These are phyloP conservation scores for Tetraneura akinire DNA, from an alignment of 1,140 invertebrate species.

Conservation along the genomic window DNA sequence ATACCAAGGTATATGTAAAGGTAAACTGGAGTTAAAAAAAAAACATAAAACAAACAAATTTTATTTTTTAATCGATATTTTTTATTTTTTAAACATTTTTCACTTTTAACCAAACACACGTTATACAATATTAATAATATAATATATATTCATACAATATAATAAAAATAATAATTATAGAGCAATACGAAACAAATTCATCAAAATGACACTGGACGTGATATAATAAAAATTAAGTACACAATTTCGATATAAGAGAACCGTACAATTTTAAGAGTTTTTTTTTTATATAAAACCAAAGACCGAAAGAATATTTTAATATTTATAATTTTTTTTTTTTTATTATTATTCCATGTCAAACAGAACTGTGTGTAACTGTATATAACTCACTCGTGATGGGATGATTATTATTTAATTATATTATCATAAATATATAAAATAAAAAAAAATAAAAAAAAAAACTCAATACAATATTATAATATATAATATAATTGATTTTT, in stretches of 20 bases:
- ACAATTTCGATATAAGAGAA: constrained; percentile 1
- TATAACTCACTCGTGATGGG: not conserved
- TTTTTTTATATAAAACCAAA: not conserved
- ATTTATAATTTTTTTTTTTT: too few species aligned
- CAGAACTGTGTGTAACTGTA: not conserved
- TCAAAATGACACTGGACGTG: constrained; percentile 10
- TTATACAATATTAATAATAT: constrained; percentile 51
- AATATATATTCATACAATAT: too few species aligned
- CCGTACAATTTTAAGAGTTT: not conserved
- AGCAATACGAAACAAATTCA: constrained; percentile 31
- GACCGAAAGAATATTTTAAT: not conserved
- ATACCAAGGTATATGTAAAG: too few species aligned
- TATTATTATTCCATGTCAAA: constrained; percentile 1
- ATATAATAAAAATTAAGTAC: constrained; percentile 37
- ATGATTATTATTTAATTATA: constrained; percentile 32
- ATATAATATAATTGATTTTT: constrained; percentile 21
- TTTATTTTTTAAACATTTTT: constrained; percentile 36
- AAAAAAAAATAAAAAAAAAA: constrained; percentile 38
- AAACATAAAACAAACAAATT: too few species aligned
- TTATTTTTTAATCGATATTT: constrained; percentile 17
- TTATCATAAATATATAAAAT: too few species aligned
- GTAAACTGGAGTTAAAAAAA: too few species aligned
- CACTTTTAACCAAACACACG: constrained; percentile 44
- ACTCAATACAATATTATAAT: too few species aligned
- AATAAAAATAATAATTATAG: constrained; percentile 49